A percentile compares a stretch with the other conserved stretches of the same genome.
These are phyloP conservation scores for Tilapia sparmanii DNA, from an alignment of 2,113 vertebrate species.

Conservation along the genomic window DNA sequence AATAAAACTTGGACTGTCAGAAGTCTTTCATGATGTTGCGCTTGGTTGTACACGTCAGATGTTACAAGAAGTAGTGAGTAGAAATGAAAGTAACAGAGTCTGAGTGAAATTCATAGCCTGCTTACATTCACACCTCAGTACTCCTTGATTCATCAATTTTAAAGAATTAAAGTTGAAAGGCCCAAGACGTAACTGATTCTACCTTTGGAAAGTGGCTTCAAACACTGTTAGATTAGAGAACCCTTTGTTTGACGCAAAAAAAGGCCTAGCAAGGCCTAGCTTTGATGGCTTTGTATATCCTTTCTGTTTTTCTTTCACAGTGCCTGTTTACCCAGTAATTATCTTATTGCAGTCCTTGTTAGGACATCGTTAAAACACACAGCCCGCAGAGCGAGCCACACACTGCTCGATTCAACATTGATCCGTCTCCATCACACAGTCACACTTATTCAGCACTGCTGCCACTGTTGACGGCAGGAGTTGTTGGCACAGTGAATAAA, in stretches of 20 bases:
- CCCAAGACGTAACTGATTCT: not conserved
- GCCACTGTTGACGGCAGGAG: not conserved
- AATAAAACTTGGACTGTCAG: not conserved
- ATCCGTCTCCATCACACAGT: conserved; percentile 13
- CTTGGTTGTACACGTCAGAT: not conserved
- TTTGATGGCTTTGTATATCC: not conserved
- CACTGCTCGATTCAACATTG: conserved; percentile 9
- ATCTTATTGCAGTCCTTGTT: conserved; percentile 20
- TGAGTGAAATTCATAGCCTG: not conserved
- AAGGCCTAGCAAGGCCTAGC: not conserved
- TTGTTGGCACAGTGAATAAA: not conserved
- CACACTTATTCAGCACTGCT: conserved; percentile 4
- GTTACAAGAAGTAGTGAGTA: not conserved
- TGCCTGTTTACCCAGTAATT: conserved; percentile 28
- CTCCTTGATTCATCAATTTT: not conserved
- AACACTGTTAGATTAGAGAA: not conserved
- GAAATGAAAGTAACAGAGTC: not conserved
- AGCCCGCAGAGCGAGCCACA: not conserved
- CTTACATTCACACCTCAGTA: not conserved
- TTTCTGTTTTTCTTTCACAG: not conserved
- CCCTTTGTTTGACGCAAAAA: not conserved
- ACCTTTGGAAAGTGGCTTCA: not conserved
- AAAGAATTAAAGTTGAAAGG: not conserved
- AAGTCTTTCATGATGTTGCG: not conserved
- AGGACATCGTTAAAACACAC: conserved; percentile 7